phyloP scores from a whole-genome alignment of 2,113 vertebrate species.

The Mastomys natalensis region DNA sequence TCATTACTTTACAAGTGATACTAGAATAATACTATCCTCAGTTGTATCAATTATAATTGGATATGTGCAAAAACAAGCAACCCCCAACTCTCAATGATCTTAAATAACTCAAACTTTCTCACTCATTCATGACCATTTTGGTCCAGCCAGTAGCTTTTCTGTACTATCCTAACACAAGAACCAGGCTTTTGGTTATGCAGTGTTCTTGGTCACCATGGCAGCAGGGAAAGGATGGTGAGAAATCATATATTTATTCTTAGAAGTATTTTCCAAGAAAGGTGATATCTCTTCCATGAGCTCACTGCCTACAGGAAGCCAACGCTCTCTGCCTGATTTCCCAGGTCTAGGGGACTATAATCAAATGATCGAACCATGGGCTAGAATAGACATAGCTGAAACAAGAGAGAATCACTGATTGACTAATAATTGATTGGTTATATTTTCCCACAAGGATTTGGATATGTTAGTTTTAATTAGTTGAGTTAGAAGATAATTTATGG shows the following conservation, averaged over 20 bases:
- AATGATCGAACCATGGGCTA: background rate
- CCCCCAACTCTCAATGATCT: background rate
- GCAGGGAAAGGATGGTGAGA: background rate
- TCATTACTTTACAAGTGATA: background rate
- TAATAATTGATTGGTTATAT: background rate
- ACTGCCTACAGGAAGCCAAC: background rate
- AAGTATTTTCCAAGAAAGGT: constrained; percentile 14
- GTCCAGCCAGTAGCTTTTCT: background rate
- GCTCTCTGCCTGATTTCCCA: background rate
- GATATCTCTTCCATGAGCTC: background rate
- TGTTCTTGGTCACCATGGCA: background rate
- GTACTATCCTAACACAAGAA: background rate
- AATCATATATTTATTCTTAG: background rate
- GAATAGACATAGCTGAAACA: background rate
- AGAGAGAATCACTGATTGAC: background rate
- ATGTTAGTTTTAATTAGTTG: background rate
- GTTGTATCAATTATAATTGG: background rate
- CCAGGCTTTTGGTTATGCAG: background rate
- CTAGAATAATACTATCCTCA: background rate
- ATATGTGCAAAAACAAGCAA: background rate
- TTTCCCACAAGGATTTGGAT: background rate
- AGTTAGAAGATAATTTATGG: background rate
- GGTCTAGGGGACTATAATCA: background rate
- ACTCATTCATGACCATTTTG: background rate
- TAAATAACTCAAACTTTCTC: constrained; percentile 10